These are phyloP conservation scores for Dolichoris vasculosae DNA, from an alignment of 1,140 invertebrate genomes.

Conservation along the genomic window DNA sequence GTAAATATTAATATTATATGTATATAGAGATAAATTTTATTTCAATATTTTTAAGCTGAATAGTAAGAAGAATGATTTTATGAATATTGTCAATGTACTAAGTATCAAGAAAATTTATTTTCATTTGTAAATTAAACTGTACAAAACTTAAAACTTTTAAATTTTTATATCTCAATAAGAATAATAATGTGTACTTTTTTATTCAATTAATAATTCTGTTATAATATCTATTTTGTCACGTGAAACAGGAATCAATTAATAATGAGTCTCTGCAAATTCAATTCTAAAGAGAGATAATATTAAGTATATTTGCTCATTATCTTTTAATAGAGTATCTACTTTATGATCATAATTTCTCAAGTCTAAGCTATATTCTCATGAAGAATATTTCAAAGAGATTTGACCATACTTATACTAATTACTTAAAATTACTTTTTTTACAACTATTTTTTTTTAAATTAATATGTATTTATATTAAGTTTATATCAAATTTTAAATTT, in stretches of 20 bases:
- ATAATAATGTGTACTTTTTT: no score
- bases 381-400: constrained; percentile 19
- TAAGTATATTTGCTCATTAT: constrained; percentile 38
- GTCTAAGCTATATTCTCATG: constrained; percentile 28
- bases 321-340: constrained; percentile 42
- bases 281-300: constrained; percentile 37
- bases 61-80: no score
- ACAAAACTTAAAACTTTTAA: no score
- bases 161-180: no score
- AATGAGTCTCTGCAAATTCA: constrained; percentile 26
- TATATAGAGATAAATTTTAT: no score
- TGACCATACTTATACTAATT: not conserved
- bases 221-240: not conserved
- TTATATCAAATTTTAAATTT: no score
- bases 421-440: not conserved
- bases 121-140: no score
- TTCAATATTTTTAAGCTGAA: no score
- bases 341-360: constrained; percentile 30
- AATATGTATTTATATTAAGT: not conserved
- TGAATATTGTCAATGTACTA: no score
- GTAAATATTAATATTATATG: no score
- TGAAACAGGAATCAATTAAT: constrained; percentile 29
- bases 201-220: not conserved
- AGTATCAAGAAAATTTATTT: no score
- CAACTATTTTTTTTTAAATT: not conserved